Percentiles rank a stretch among this genome's conserved stretches.
phyloP scores from a whole-genome alignment of 2,797 vertebrate species.

The Ctenopoma kingsleyae region DNA sequence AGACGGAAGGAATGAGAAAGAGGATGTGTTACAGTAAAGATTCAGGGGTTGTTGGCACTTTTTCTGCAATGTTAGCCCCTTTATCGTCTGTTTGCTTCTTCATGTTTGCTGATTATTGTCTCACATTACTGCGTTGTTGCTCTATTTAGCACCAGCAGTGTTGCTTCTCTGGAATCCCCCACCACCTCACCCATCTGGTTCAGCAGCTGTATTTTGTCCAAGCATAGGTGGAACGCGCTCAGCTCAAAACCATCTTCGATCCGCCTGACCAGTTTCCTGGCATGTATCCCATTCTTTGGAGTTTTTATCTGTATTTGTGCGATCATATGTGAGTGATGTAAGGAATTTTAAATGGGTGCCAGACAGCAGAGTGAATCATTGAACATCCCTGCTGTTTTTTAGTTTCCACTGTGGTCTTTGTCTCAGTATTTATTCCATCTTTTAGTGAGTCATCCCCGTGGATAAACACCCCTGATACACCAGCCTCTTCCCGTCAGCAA shows the following conservation, averaged over 20 bases:
- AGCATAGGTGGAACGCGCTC: conserved; percentile 38
- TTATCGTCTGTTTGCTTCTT: background rate
- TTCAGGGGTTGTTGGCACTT: background rate
- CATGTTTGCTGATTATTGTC: background rate
- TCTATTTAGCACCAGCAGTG: background rate
- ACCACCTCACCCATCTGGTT: conserved; percentile 33
- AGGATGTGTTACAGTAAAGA: background rate
- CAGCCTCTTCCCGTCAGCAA: conserved; percentile 12
- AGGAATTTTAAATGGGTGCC: conserved; percentile 42
- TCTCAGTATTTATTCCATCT: conserved; percentile 23
- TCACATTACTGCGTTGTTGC: background rate
- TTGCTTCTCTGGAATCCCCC: conserved; percentile 18
- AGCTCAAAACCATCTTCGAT: conserved; percentile 60
- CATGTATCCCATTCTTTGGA: conserved; percentile 22
- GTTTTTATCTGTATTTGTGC: conserved; percentile 4
- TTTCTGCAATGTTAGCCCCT: background rate
- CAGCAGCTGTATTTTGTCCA: conserved; percentile 44
- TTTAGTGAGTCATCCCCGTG: conserved; percentile 10
- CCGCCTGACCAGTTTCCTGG: conserved; percentile 20
- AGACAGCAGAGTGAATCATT: conserved; percentile 53
- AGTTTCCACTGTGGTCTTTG: conserved; percentile 16
- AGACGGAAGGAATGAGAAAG: conserved; percentile 5
- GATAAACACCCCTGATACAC: conserved; percentile 18
- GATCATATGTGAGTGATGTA: background rate
- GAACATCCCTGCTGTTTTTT: conserved; percentile 15